Conservation (phyloP, 2,797 vertebrate genomes). For the Gorsachius magnificus region DNA sequence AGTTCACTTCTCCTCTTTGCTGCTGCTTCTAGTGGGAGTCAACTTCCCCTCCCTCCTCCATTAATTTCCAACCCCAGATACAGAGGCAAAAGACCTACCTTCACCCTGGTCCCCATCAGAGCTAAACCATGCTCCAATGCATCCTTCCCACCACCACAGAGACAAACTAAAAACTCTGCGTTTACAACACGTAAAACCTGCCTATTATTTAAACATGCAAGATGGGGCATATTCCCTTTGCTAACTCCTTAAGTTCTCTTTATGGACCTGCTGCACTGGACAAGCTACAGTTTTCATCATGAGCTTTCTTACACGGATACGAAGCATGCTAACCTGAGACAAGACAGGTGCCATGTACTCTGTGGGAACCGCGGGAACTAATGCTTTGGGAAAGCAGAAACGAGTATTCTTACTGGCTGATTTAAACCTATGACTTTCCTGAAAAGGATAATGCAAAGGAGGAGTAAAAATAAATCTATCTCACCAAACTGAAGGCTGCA, state of each 20-base stretch:
- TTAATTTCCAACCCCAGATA: not conserved
- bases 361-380: not conserved
- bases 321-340: not conserved
- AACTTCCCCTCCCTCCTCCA: not conserved
- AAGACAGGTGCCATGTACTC: not conserved
- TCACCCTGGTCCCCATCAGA: not conserved
- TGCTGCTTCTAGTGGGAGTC: not conserved
- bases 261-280: not conserved
- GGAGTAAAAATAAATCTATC: not conserved
- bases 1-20: not conserved
- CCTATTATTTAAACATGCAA: not conserved
- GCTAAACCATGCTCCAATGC: too few relatives aligned
- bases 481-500: not conserved
- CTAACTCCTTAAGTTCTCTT: not conserved
- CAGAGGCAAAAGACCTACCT: not conserved
- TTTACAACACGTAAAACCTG: not conserved
- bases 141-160: not conserved
- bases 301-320: fast-evolving
- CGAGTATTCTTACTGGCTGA: not conserved
- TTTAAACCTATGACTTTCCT: not conserved
- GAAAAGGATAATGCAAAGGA: not conserved
- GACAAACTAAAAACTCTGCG: not conserved
- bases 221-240: not conserved
- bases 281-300: not conserved
- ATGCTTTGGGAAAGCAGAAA: not conserved